Evolutionary conservation across 2,113 vertebrate species (phyloP), one percentile per base, ranked within the genome.

Genomic region (Podocnemis expansa): DNA sequence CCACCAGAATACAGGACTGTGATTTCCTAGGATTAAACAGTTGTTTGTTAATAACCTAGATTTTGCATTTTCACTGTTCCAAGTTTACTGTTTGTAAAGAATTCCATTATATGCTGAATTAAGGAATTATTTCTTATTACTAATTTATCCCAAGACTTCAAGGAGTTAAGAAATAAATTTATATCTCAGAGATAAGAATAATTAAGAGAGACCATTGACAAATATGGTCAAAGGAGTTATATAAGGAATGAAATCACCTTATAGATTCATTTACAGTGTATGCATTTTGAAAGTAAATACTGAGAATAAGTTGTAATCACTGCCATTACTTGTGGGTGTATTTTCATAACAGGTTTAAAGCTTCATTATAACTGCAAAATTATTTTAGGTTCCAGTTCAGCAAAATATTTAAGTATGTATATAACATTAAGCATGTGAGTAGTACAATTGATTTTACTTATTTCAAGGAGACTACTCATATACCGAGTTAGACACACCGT

Each of bases 221-320:
- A 63, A 24, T 54, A 67, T 84, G 11, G 82, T 34, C 31, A 52
- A 49, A 55, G 43, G 49, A 73, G 89, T 76, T 90, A 56, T 38
- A 85, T 82, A 31, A 29, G 19, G 91, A 24, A 17, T 75, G 54
- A 93, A 94, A 87, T 13, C 60, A 87, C n/a, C 29, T 80, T 85
- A 85, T 83, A n/a, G 58, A 60, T 60, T 92, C 87, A 93, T 92
- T 84, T n/a, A 79, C 94, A 91, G 58, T 91, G 89, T 93, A 89
- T 93, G 63, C 80, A 31, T 76, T 12, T 17, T 83, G 55, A 4
- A 8, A 60, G 31, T 60, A 60, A 13, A 29, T 60, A 34, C 31
- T 34, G n/a, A 52, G 76, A 63, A 63, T 78, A 11, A 49, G 45
- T 16, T n/a, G 41, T 45, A 63, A 38, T 51, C 55, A 29, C 19